These are phyloP conservation scores for Amazona guildingii DNA, from an alignment of 2,113 vertebrate genomes.

Conservation along the genomic window DNA sequence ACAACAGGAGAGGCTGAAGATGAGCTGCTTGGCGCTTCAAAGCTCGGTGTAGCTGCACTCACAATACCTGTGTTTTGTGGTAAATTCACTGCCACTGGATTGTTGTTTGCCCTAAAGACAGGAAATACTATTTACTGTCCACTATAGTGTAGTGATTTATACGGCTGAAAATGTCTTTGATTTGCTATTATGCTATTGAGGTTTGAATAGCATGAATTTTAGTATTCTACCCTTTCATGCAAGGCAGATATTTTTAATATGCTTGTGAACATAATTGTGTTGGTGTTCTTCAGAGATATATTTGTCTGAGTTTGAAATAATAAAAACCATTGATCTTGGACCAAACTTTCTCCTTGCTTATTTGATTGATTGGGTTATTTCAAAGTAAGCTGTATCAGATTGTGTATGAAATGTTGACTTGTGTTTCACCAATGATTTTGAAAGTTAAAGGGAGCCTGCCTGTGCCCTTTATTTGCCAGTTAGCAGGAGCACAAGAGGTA, in stretches of 20 bases:
- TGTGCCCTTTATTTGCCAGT: neutral
- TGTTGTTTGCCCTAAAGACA: constrained; percentile 43
- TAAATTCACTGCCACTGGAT: constrained; percentile 47
- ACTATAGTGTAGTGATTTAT: constrained; percentile 60
- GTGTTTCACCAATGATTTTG: neutral
- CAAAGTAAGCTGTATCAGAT: neutral
- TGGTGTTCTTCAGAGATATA: constrained; percentile 70
- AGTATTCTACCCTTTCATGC: constrained; percentile 42
- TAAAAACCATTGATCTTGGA: constrained; percentile 84
- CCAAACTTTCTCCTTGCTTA: constrained; percentile 42
- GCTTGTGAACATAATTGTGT: constrained; percentile 72
- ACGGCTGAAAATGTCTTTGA: constrained; percentile 61
- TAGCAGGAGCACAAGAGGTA: neutral
- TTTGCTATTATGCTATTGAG: constrained; percentile 77
- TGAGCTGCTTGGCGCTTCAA: neutral
- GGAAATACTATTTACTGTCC: constrained; percentile 66
- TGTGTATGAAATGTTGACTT: neutral
- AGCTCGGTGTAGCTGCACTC: neutral
- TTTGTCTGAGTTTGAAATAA: constrained; percentile 80
- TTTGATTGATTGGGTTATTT: neutral
- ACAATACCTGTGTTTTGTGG: neutral
- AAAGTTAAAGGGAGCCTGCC: neutral
- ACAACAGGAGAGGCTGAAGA: constrained; percentile 71
- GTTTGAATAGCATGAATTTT: constrained; percentile 79
- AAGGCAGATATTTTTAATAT: constrained; percentile 66